These are phyloP conservation scores for Oncorhynchus nerka DNA, from an alignment of 2,113 vertebrate species.

Conservation along the genomic window DNA sequence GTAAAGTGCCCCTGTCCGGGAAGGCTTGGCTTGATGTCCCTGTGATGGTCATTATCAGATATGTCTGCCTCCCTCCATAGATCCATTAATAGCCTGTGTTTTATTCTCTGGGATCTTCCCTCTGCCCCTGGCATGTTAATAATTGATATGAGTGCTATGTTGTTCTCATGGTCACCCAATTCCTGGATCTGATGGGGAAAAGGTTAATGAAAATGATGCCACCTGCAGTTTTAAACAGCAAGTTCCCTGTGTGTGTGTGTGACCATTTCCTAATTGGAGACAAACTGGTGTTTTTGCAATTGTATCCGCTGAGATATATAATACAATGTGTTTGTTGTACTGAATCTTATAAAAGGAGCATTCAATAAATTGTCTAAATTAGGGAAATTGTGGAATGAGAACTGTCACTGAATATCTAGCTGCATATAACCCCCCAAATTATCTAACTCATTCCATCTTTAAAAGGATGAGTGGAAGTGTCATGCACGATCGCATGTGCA, in stretches of 20 bases:
- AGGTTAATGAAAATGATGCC: too few relatives aligned
- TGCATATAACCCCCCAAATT: background rate
- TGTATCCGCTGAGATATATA: too few relatives aligned
- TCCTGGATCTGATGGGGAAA: background rate
- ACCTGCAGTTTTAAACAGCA: background rate
- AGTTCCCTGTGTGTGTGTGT: too few relatives aligned
- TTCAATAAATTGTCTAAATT: background rate
- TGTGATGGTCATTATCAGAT: background rate
- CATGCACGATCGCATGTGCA: background rate
- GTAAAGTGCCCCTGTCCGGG: background rate
- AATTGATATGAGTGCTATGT: background rate
- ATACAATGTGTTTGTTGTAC: too few relatives aligned
- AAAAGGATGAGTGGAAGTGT: background rate
- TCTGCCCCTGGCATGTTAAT: background rate
- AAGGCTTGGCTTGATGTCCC: background rate
- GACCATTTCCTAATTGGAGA: too few relatives aligned
- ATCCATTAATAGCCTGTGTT: background rate
- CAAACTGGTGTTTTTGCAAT: too few relatives aligned
- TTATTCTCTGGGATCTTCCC: background rate
- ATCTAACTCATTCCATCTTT: background rate
- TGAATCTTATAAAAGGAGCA: too few relatives aligned
- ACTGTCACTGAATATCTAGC: background rate
- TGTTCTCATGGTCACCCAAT: background rate
- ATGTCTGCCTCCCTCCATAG: background rate
- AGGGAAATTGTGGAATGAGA: background rate